These are phyloP conservation scores for Loris lydekkerianus DNA, from an alignment of 2,797 vertebrate genomes.

Conservation along the genomic window DNA sequence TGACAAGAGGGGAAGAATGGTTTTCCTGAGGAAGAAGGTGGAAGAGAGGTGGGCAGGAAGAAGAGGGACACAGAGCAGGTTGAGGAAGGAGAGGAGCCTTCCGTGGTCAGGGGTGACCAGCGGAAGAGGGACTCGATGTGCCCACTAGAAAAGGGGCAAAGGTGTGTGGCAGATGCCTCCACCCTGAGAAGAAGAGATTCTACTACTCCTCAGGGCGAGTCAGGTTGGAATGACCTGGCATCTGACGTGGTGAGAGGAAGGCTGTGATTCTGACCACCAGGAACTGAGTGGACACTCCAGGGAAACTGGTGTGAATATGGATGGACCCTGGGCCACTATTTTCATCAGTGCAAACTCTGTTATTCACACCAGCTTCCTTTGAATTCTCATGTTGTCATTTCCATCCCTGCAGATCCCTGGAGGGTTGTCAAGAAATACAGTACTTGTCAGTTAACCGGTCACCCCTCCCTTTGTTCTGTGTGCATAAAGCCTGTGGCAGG, in stretches of 20 bases:
- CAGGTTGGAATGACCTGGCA: not conserved
- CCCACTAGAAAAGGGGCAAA: not conserved
- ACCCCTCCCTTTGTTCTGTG: not conserved
- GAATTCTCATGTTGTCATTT: not conserved
- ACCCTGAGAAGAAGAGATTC: not conserved
- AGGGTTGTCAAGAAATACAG: not conserved
- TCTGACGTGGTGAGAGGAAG: not conserved
- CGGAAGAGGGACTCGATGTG: not conserved
- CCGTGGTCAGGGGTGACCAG: not conserved
- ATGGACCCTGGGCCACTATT: not conserved
- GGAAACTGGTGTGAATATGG: not conserved
- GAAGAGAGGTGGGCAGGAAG: not conserved
- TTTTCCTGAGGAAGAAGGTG: not conserved
- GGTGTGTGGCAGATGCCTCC: not conserved
- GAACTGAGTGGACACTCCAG: not conserved
- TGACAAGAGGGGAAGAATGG: not conserved
- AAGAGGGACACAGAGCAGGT: not conserved
- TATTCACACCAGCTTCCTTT: not conserved
- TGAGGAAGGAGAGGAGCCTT: not conserved
- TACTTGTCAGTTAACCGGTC: not conserved
- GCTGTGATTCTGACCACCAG: not conserved
- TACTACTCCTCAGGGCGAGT: not conserved
- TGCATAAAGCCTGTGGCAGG: constrained; percentile 72
- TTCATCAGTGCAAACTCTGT: not conserved
- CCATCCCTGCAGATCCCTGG: not conserved